A percentile compares a stretch with the other conserved stretches of the same genome.
These are phyloP conservation scores for Actenoides lindsayi DNA, from an alignment of 2,113 vertebrate species.

Conservation along the genomic window DNA sequence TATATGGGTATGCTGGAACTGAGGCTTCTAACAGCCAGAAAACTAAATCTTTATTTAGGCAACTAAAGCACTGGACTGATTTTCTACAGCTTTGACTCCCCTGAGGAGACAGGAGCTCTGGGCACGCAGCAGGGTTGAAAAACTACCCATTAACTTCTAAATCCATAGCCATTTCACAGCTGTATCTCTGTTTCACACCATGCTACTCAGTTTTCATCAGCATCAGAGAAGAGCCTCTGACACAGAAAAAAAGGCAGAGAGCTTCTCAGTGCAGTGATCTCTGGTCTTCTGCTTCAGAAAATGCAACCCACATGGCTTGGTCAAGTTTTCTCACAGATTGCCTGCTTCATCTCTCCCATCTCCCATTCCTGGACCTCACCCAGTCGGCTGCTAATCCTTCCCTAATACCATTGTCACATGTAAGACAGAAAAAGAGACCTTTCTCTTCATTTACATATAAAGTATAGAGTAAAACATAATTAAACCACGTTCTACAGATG, in stretches of 20 bases:
- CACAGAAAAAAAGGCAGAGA: background rate
- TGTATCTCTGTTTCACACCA: constrained; percentile 11
- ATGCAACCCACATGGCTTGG: background rate
- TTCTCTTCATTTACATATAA: constrained; percentile 53
- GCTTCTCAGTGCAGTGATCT: background rate
- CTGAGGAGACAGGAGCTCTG: background rate
- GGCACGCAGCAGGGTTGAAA: background rate
- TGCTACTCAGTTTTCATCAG: background rate
- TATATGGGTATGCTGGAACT: background rate
- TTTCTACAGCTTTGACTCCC: background rate
- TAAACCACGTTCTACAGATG: constrained; percentile 56
- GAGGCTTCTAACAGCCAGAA: background rate
- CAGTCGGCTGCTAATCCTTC: background rate
- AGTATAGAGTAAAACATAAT: constrained; percentile 59
- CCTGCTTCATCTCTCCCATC: background rate
- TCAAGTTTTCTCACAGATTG: background rate
- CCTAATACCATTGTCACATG: background rate
- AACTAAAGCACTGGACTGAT: constrained; percentile 6
- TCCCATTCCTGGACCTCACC: background rate
- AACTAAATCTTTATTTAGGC: constrained; percentile 37
- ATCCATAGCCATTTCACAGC: constrained; percentile 19
- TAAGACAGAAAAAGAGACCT: background rate
- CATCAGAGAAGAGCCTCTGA: background rate
- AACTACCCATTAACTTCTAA: constrained; percentile 35
- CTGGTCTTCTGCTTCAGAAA: background rate